Percentiles rank a stretch among this genome's conserved stretches.
These are phyloP conservation scores for Pandemis corylana DNA, from an alignment of 2,888 invertebrate genomes.

Conservation along the genomic window DNA sequence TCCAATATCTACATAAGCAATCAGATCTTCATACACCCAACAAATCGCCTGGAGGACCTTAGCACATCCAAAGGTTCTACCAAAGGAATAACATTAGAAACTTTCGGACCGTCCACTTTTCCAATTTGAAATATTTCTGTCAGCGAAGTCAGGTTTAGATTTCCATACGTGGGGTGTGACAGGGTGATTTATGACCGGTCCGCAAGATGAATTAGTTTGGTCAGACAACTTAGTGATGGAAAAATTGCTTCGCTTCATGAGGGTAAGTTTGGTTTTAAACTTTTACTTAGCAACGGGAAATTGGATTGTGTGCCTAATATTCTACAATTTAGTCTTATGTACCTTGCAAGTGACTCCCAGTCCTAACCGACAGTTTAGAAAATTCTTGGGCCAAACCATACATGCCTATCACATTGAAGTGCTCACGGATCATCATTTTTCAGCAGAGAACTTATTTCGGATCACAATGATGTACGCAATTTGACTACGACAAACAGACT, in stretches of 20 bases:
- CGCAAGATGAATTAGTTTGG: constrained; percentile 43
- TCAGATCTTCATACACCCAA: neutral
- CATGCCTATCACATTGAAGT: no score
- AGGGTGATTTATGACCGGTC: constrained; percentile 38
- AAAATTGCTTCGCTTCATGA: constrained; percentile 34
- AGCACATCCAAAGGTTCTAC: no score
- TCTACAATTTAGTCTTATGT: no score
- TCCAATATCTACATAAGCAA: no score
- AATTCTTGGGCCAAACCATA: no score
- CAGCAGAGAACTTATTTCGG: no score
- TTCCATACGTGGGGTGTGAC: constrained; percentile 22
- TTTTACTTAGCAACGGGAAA: neutral
- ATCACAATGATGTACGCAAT: no score
- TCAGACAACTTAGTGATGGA: constrained; percentile 31
- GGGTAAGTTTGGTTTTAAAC: constrained; percentile 11
- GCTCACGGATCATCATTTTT: no score
- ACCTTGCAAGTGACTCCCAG: no score
- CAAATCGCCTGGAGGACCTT: neutral
- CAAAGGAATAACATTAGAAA: neutral
- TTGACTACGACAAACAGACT: no score
- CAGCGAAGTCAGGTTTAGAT: constrained; percentile 15
- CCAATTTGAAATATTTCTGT: constrained; percentile 26
- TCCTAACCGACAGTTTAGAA: no score
- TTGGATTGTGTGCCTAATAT: neutral
- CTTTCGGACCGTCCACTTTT: constrained; percentile 20